Base-by-base conservation (phyloP, 2,888 invertebrate species). In the Perizoma flavofasciatum region DNA sequence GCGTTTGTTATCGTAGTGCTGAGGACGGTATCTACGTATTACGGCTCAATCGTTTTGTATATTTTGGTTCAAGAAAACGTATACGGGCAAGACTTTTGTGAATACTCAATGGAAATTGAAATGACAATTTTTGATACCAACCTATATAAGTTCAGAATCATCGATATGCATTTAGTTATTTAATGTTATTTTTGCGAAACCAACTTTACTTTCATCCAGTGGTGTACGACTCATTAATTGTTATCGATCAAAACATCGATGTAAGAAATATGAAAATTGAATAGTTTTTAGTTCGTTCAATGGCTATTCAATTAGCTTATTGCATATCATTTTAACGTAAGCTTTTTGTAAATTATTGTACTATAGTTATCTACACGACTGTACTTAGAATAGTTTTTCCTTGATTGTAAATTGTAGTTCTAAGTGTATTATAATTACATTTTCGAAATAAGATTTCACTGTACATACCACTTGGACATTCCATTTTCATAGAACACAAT, bases 341-440 rank as follows among this genome's bases (percentile, higher is more conserved):
- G 89, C 87, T 89, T 89, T 78, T 78, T 91, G 91, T 91, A 91
- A 89, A 91, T 90, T 88, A 87, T 89, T 92, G 91, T 92, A 92
- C 70, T 81, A 86, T 89, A 89, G 70, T 75, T 82, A 86, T 77
- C 75, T 76, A 78, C 80, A 79, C 81, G 86, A 87, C 88, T 89
- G 89, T 88, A 84, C 77, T 81, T 89, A 89, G 85, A 71, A 72
- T 82, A 84, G 76, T 78, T 74, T 79, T 71, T 76, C 75, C 61
- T 65, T 66, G 75, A 77, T 69, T 83, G 83, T 80, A 75, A 68
- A 75, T 76, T 83, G 44, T 80, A 80, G 71, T 49, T 61, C 11
- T 77, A 84, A 81, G 81, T 76, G 83, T 88, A 86, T 83, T 82
- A 81, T 86, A 85, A 76, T 82, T 81, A 81, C 78, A 81, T 78